A percentile compares a stretch with the other conserved stretches of the same genome.
Evolutionary conservation across 1,140 invertebrate genomes (phyloP).

Genomic region (Pararge aegeria): DNA sequence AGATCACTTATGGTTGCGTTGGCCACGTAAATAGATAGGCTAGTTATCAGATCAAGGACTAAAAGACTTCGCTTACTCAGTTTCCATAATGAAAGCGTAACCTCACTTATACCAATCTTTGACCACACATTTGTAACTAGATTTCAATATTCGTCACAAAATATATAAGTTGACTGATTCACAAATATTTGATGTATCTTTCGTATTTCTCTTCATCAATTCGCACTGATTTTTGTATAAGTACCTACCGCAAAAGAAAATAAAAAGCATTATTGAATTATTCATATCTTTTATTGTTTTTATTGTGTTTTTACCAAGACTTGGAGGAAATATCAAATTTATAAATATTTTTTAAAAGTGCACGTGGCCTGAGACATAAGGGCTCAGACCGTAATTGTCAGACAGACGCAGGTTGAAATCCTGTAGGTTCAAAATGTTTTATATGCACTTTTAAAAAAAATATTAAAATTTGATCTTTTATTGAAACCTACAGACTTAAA

Average conservation of each 20-base stretch:
- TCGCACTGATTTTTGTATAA: constrained; percentile 31
- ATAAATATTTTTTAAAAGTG: no score
- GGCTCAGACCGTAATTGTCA: no score
- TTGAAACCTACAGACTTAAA: not conserved
- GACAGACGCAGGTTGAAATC: no score
- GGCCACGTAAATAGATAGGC: no score
- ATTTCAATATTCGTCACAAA: constrained; percentile 16
- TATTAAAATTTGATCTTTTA: no score
- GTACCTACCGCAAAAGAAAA: constrained; percentile 30
- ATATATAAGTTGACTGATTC: constrained; percentile 17
- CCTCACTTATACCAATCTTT: constrained; percentile 5
- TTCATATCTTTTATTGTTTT: constrained; percentile 26
- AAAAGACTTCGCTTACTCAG: not conserved
- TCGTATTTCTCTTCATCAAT: constrained; percentile 10
- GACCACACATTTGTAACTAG: constrained; percentile 11
- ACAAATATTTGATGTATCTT: constrained; percentile 6
- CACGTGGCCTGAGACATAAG: no score
- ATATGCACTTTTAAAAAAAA: no score
- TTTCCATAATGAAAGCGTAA: not conserved
- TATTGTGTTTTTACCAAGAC: no score
- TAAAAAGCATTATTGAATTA: constrained; percentile 35
- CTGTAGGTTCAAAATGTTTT: no score
- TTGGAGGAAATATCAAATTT: no score
- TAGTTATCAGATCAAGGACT: no score
- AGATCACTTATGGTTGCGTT: no score